Conservation (phyloP, 2,888 invertebrate genomes). For the Cryptophagus acutangulus region DNA sequence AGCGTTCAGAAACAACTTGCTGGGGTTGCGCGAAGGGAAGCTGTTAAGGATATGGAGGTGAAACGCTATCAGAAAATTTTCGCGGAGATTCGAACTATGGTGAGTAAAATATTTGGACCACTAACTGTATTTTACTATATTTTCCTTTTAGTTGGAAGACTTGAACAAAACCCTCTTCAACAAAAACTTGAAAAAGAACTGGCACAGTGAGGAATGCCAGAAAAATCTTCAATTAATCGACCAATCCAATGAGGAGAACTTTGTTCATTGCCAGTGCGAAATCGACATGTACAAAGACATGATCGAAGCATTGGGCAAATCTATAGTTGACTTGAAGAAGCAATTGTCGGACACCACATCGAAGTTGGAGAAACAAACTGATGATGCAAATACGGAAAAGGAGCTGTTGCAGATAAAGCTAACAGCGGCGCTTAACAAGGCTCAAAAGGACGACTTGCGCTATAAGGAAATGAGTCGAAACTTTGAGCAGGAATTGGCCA, state of each 20-base stretch:
- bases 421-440: too few relatives aligned
- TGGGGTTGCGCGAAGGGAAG: neutral
- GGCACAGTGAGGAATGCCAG: neutral
- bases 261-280: neutral
- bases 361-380: too few relatives aligned
- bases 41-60: conserved; percentile 29
- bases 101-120: conserved; percentile 21
- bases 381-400: too few relatives aligned
- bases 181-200: neutral
- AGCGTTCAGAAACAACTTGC: conserved; percentile 5
- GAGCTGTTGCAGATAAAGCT: too few relatives aligned
- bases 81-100: conserved; percentile 33
- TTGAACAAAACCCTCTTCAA: conserved; percentile 30
- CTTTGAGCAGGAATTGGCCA: conserved; percentile 29
- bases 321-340: too few relatives aligned
- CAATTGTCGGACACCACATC: too few relatives aligned
- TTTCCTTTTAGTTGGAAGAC: conserved; percentile 28
- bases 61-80: conserved; percentile 34
- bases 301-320: conserved; percentile 3
- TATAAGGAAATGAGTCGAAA: conserved; percentile 24
- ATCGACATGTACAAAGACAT: conserved; percentile 2
- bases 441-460: too few relatives aligned
- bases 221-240: too few relatives aligned
- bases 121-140: conserved; percentile 3
- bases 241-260: too few relatives aligned